phyloP scores from a whole-genome alignment of 2,888 invertebrate genomes.

The Netelia fuscicornis region DNA sequence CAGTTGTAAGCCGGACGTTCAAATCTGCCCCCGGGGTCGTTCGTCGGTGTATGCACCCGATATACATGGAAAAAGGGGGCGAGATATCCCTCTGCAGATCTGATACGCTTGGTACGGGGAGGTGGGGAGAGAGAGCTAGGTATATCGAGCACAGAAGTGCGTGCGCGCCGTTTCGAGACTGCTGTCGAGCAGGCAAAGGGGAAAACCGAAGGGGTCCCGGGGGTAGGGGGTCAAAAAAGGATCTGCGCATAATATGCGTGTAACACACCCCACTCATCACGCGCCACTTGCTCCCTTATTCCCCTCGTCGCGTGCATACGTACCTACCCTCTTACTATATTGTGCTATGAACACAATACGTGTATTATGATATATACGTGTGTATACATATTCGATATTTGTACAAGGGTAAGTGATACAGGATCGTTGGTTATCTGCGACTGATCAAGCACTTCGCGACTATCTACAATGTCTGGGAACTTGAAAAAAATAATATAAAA shows the following conservation, averaged over 20 bases:
- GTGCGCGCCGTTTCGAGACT: conserved; percentile 34
- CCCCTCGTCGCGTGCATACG: conserved; percentile 57
- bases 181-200: conserved; percentile 43
- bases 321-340: conserved; percentile 22
- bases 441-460: neutral
- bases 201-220: conserved; percentile 39
- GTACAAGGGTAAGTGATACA: conserved; percentile 23
- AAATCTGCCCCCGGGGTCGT: conserved; percentile 57
- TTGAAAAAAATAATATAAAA: neutral
- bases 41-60: conserved; percentile 23
- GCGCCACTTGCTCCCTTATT: conserved; percentile 82
- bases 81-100: conserved; percentile 21
- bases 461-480: neutral
- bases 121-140: neutral
- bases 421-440: conserved; percentile 18
- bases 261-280: conserved; percentile 84
- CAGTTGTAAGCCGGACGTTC: conserved; percentile 76
- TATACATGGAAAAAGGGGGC: conserved; percentile 34
- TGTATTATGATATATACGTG: conserved; percentile 27
- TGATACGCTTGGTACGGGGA: conserved; percentile 25
- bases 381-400: conserved; percentile 30
- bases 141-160: conserved; percentile 49
- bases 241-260: conserved; percentile 80
- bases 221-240: conserved; percentile 66
- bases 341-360: conserved; percentile 31